Evolutionary conservation across 2,797 vertebrate species (phyloP).

Genomic region (Coccyzus lansbergi): DNA sequence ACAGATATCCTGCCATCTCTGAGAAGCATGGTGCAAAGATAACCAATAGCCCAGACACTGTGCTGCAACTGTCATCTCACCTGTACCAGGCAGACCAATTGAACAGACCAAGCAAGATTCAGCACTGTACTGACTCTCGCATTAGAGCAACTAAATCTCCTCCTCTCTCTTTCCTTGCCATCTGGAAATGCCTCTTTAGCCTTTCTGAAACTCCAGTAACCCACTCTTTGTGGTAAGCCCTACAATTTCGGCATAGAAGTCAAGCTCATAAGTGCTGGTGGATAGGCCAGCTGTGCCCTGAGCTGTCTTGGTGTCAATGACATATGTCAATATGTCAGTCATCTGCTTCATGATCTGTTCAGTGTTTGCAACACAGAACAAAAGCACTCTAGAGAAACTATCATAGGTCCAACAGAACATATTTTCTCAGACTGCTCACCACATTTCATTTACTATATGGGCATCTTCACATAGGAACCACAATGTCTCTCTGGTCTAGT

Average conservation of each 20-base stretch:
- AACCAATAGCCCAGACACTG: neutral
- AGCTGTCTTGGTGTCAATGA: neutral
- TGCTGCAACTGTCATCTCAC: neutral
- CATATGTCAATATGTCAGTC: neutral
- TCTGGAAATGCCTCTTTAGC: neutral
- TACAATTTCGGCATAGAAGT: neutral
- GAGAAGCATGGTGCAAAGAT: neutral
- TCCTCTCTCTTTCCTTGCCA: neutral
- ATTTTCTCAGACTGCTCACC: neutral
- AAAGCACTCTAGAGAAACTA: neutral
- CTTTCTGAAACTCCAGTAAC: neutral
- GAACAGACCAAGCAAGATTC: neutral
- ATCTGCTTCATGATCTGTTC: neutral
- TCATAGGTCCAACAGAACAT: neutral
- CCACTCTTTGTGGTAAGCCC: neutral
- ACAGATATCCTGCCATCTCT: neutral
- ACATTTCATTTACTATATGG: neutral
- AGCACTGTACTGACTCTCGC: neutral
- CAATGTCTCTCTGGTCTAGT: neutral
- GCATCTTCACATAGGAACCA: neutral
- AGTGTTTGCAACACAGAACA: neutral
- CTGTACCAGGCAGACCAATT: neutral
- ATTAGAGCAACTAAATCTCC: neutral
- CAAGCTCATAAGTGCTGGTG: neutral
- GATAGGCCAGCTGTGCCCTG: neutral